A percentile compares a stretch with the other conserved stretches of the same genome.
Evolutionary conservation across 2,888 invertebrate species (phyloP).

Genomic region (Tineola bisselliella): DNA sequence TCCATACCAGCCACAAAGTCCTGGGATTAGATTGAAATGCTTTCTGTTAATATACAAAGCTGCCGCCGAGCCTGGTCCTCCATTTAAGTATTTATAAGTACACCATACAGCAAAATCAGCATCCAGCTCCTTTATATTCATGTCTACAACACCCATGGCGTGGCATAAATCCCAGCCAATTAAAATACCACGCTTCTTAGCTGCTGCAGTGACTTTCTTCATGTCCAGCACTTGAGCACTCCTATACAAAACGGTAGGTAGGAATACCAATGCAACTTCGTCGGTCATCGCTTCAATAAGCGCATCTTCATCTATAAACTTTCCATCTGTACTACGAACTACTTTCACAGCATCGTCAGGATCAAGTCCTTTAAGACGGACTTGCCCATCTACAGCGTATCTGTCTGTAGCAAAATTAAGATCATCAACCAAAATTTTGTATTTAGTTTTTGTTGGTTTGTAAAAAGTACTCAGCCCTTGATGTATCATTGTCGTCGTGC

Average conservation of each 20-base stretch:
- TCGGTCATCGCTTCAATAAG: conserved; percentile 46
- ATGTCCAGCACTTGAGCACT: conserved; percentile 48
- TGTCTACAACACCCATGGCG: conserved; percentile 40
- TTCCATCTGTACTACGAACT: conserved; percentile 29
- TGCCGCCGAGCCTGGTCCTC: conserved; percentile 44
- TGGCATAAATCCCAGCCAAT: conserved; percentile 55
- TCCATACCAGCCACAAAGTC: conserved; percentile 47
- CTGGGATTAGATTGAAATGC: conserved; percentile 40
- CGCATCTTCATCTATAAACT: conserved; percentile 37
- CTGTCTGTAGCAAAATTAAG: conserved; percentile 51
- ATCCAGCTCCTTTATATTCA: conserved; percentile 41
- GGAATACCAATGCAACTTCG: conserved; percentile 39
- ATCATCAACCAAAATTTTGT: conserved; percentile 49
- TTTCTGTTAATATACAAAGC: conserved; percentile 45
- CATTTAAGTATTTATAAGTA: conserved; percentile 53
- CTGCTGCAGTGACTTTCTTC: conserved; percentile 37
- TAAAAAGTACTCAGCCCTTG: conserved; percentile 49
- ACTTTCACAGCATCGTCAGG: conserved; percentile 46
- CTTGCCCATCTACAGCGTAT: conserved; percentile 51
- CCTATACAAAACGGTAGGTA: conserved; percentile 44
- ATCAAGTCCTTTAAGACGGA: conserved; percentile 40
- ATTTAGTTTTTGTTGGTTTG: conserved; percentile 36
- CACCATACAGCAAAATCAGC: conserved; percentile 55
- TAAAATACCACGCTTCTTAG: conserved; percentile 34
- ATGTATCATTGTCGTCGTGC: conserved; percentile 44